A percentile compares a stretch with the other conserved stretches of the same genome.
Evolutionary conservation across 2,797 vertebrate genomes (phyloP).

Genomic region (Lepus townsendii): DNA sequence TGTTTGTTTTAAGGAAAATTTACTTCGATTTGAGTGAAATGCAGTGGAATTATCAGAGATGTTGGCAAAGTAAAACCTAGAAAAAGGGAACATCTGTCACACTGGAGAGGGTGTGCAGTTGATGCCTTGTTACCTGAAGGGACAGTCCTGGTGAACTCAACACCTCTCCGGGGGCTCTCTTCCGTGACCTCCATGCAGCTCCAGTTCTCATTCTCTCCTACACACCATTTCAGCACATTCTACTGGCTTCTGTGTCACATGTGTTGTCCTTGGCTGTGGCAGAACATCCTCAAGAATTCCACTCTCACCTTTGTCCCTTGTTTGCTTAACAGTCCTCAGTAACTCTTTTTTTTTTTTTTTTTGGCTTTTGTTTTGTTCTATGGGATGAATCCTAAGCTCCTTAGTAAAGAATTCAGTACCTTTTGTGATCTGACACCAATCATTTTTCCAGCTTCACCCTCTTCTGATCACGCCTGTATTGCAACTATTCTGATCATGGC

Average conservation of each 20-base stretch:
- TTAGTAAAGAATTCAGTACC: neutral
- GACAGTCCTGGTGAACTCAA: neutral
- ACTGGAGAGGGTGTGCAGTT: neutral
- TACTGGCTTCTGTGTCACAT: no score
- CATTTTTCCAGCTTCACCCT: neutral
- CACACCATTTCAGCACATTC: neutral
- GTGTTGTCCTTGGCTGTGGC: neutral
- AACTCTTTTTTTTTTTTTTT: neutral
- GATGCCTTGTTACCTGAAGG: neutral
- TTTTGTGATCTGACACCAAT: neutral
- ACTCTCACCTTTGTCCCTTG: neutral
- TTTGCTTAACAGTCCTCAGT: neutral
- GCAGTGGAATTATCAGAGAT: neutral
- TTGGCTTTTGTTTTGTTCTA: neutral
- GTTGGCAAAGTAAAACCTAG: neutral
- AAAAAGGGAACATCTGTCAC: neutral
- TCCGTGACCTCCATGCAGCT: accelerated
- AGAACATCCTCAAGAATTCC: neutral
- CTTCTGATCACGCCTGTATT: neutral
- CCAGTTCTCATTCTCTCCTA: no score
- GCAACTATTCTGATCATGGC: neutral
- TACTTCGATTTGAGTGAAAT: neutral
- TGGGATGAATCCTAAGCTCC: neutral
- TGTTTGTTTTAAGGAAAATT: neutral
- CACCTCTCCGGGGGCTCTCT: neutral